phyloP scores from a whole-genome alignment of 2,888 invertebrate species.

The Serrognathus titanus region DNA sequence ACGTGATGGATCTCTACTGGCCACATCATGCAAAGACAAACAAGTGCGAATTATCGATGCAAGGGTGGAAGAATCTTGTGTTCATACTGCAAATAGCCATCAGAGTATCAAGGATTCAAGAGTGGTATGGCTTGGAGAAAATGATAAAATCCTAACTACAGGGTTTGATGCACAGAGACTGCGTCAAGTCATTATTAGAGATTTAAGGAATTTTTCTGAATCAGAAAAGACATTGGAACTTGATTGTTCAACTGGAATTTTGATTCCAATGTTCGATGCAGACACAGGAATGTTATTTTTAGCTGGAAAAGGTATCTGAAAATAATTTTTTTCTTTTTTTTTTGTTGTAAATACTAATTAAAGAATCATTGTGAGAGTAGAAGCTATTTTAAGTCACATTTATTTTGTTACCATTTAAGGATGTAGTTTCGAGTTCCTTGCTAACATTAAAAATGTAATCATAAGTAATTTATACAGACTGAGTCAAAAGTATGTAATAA shows the following conservation, averaged over 20 bases:
- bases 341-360: too few species aligned
- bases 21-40: slow-evolving; percentile 90
- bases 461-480: too few species aligned
- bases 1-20: slow-evolving; percentile 75
- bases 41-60: slow-evolving; percentile 85
- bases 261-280: slow-evolving; percentile 89
- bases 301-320: slow-evolving; percentile 71
- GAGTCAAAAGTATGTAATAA: too few species aligned
- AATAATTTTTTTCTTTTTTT: too few species aligned
- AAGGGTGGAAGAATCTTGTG: slow-evolving; percentile 59
- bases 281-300: slow-evolving; percentile 95
- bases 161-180: slow-evolving; percentile 86
- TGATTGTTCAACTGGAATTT: slow-evolving; percentile 84
- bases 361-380: too few species aligned
- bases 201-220: slow-evolving; percentile 74
- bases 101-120: slow-evolving; percentile 90
- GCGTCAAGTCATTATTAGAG: slow-evolving; percentile 85
- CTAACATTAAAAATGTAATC: too few species aligned
- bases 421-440: too few species aligned
- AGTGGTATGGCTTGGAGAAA: slow-evolving; percentile 86
- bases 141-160: slow-evolving; percentile 79
- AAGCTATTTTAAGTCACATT: too few species aligned
- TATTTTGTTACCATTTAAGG: too few species aligned
- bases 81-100: slow-evolving; percentile 71
- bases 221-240: slow-evolving; percentile 76